These are phyloP conservation scores for Drosophila lacertosa DNA, from an alignment of 1,140 invertebrate genomes.

Conservation along the genomic window DNA sequence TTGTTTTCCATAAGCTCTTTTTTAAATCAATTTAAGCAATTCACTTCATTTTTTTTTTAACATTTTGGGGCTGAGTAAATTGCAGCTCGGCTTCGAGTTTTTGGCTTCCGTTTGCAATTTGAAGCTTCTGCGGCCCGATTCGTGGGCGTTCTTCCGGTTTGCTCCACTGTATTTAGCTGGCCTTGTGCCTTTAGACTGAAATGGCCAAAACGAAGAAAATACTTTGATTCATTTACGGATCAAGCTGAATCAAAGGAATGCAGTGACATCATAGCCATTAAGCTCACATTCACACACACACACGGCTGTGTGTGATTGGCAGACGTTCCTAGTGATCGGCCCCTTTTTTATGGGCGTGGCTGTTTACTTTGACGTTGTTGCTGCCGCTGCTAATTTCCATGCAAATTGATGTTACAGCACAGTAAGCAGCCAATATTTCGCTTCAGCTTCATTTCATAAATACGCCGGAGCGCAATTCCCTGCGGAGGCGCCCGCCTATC, in stretches of 20 bases:
- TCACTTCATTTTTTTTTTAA: constrained; percentile 25
- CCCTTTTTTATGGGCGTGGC: no score
- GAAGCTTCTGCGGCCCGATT: constrained; percentile 30
- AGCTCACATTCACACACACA: no score
- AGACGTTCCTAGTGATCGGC: no score
- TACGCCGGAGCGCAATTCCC: constrained; percentile 42
- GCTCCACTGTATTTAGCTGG: constrained; percentile 38
- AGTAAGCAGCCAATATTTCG: constrained; percentile 80
- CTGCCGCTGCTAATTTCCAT: constrained; percentile 65
- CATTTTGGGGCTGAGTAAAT: constrained; percentile 3
- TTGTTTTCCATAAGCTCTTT: constrained; percentile 13
- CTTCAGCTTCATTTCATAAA: constrained; percentile 80
- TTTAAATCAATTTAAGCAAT: neutral
- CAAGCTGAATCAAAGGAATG: neutral
- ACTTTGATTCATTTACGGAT: neutral
- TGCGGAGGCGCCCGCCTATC: constrained; percentile 17
- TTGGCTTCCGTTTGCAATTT: constrained; percentile 52
- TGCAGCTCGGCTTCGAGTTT: constrained; percentile 8
- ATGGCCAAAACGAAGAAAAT: neutral
- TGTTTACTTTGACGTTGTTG: constrained; percentile 53
- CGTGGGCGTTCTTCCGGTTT: constrained; percentile 71
- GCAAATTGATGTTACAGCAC: constrained; percentile 80
- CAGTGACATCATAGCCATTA: neutral
- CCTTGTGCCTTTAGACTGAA: constrained; percentile 12
- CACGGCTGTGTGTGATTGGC: no score